These are phyloP conservation scores for Watsonalla cultraria DNA, from an alignment of 2,888 invertebrate genomes.

Conservation along the genomic window DNA sequence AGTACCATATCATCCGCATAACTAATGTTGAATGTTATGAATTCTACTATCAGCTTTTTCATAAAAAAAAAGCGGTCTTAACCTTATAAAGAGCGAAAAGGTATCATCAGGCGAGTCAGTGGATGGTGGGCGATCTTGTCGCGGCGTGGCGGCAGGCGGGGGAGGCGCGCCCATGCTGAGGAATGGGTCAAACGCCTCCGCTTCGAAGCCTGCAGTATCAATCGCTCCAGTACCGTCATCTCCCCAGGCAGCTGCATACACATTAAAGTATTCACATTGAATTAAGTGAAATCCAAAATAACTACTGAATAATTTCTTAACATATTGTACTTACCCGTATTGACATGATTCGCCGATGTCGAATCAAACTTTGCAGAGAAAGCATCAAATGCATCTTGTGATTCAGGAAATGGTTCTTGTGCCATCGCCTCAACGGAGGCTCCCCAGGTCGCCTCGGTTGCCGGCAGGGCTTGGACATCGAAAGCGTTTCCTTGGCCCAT, in stretches of 20 bases:
- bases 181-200: constrained; percentile 89
- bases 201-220: constrained; percentile 84
- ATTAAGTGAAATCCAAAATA: neutral
- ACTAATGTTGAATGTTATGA: too few species aligned
- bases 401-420: constrained; percentile 51
- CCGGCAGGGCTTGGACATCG: constrained; percentile 17
- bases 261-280: neutral
- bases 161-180: constrained; percentile 88
- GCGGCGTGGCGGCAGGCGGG: constrained; percentile 82
- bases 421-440: constrained; percentile 40
- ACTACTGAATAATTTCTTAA: neutral
- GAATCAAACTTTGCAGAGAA: constrained; percentile 94
- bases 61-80: constrained; percentile 15
- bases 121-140: constrained; percentile 80
- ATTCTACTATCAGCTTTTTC: too few species aligned
- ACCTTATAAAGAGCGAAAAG: constrained; percentile 90
- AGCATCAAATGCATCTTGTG: constrained; percentile 85
- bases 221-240: constrained; percentile 55
- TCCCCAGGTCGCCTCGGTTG: constrained; percentile 45
- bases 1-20: too few species aligned
- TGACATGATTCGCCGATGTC: constrained; percentile 65
- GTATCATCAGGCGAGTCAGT: constrained; percentile 89
- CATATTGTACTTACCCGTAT: constrained; percentile 38
- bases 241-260: constrained; percentile 55
- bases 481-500: constrained; percentile 17